phyloP scores from a whole-genome alignment of 92 coral and sea anemone species.

The Scolanthus callimorphus region DNA sequence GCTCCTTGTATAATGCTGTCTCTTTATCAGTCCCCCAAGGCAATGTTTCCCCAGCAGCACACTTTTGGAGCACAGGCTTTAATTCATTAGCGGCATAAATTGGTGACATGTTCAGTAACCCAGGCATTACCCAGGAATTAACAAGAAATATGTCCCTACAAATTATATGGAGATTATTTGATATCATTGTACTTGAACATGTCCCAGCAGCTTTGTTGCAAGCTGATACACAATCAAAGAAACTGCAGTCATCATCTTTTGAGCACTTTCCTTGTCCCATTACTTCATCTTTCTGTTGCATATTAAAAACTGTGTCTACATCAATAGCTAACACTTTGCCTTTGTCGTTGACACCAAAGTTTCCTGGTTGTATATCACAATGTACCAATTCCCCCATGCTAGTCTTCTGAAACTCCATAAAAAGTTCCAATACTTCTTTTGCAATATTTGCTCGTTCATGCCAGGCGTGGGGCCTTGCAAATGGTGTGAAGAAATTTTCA shows the following conservation, averaged over 20 bases:
- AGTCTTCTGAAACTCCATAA: conserved; percentile 47
- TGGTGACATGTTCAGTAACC: conserved; percentile 65
- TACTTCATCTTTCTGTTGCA: conserved; percentile 49
- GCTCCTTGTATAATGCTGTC: conserved; percentile 18
- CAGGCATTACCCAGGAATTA: conserved; percentile 67
- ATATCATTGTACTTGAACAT: conserved; percentile 51
- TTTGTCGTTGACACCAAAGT: conserved; percentile 72
- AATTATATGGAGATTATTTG: conserved; percentile 78
- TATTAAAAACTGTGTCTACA: conserved; percentile 67
- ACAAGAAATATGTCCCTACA: conserved; percentile 68
- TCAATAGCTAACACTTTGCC: conserved; percentile 67
- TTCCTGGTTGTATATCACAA: conserved; percentile 91
- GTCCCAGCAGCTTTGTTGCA: conserved; percentile 48
- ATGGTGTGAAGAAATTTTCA: conserved; percentile 20
- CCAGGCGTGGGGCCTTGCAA: conserved; percentile 67
- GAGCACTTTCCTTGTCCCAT: conserved; percentile 73
- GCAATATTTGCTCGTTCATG: conserved; percentile 50
- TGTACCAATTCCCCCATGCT: conserved; percentile 67
- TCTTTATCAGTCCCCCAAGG: conserved; percentile 66
- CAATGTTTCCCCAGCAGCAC: conserved; percentile 34
- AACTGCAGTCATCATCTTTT: conserved; percentile 62
- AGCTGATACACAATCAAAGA: conserved; percentile 81
- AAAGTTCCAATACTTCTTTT: conserved; percentile 52
- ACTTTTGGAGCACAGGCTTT: conserved; percentile 33
- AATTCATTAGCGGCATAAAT: conserved; percentile 34